Conservation (phyloP, 1,140 invertebrate genomes). For the Pseudomyrmex flavicornis region DNA sequence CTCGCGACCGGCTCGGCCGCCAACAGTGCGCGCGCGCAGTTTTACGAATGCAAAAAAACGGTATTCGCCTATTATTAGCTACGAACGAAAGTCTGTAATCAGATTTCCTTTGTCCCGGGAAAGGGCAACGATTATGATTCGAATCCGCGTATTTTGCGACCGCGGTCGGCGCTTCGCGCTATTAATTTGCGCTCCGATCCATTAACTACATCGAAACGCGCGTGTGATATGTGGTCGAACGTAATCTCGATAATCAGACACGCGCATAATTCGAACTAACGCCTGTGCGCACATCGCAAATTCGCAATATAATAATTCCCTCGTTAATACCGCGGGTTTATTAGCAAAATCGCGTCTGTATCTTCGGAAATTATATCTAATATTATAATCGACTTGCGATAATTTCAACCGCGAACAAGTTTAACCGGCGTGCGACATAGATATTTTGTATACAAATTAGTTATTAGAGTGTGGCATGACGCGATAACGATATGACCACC, state of each 20-base stretch:
- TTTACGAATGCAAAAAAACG: background rate
- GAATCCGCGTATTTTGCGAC: slow-evolving; percentile 19
- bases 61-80: background rate
- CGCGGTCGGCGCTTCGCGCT: background rate
- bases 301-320: too few relatives aligned
- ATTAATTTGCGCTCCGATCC: slow-evolving; percentile 21
- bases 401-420: background rate
- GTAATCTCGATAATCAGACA: too few relatives aligned
- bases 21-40: background rate
- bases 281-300: too few relatives aligned
- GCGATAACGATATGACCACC: background rate
- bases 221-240: background rate
- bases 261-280: too few relatives aligned
- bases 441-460: background rate
- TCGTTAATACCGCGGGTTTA: too few relatives aligned
- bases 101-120: slow-evolving; percentile 2
- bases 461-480: background rate
- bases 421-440: background rate
- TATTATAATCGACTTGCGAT: too few relatives aligned
- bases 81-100: slow-evolving; percentile 8
- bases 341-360: too few relatives aligned
- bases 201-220: background rate
- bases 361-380: too few relatives aligned
- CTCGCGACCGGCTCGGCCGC: too few relatives aligned
- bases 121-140: slow-evolving; percentile 26